phyloP scores from a whole-genome alignment of 2,888 invertebrate species.

The Actias luna region DNA sequence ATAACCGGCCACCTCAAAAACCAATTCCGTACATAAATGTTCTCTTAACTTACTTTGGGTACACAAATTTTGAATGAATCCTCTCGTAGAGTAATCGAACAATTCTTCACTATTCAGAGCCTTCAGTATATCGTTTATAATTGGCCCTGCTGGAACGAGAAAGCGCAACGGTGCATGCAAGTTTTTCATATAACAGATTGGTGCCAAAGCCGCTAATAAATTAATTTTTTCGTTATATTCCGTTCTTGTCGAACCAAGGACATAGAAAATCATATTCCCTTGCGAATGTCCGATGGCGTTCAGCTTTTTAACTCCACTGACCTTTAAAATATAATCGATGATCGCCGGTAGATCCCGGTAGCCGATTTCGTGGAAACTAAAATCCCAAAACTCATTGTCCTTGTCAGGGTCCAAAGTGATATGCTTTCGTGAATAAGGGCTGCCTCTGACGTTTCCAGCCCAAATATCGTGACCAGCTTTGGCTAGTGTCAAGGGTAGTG shows the following conservation, averaged over 20 bases:
- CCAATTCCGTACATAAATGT: background rate
- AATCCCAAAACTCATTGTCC: conserved; percentile 63
- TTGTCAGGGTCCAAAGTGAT: conserved; percentile 41
- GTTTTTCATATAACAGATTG: conserved; percentile 10
- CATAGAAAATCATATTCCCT: conserved; percentile 80
- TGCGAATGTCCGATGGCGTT: conserved; percentile 85
- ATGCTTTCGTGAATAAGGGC: conserved; percentile 77
- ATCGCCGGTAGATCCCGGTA: conserved; percentile 84
- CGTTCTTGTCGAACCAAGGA: conserved; percentile 66
- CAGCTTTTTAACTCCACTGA: conserved; percentile 73
- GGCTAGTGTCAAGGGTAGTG: conserved; percentile 44
- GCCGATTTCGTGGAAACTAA: conserved; percentile 85
- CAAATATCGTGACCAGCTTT: conserved; percentile 67
- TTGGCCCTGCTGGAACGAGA: background rate
- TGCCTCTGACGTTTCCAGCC: conserved; percentile 73
- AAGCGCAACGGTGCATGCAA: background rate
- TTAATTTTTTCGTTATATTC: conserved; percentile 78
- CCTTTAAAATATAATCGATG: conserved; percentile 39
- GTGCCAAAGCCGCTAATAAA: conserved; percentile 50
- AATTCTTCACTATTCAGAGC: conserved; percentile 13
- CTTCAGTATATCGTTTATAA: conserved; percentile 4
- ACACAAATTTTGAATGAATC: conserved; percentile 1
- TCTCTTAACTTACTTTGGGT: background rate
- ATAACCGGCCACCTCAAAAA: conserved; percentile 7
- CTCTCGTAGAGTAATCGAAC: conserved; percentile 8